Evolutionary conservation across 2,797 vertebrate species (phyloP).

Genomic region (Dallia pectoralis): DNA sequence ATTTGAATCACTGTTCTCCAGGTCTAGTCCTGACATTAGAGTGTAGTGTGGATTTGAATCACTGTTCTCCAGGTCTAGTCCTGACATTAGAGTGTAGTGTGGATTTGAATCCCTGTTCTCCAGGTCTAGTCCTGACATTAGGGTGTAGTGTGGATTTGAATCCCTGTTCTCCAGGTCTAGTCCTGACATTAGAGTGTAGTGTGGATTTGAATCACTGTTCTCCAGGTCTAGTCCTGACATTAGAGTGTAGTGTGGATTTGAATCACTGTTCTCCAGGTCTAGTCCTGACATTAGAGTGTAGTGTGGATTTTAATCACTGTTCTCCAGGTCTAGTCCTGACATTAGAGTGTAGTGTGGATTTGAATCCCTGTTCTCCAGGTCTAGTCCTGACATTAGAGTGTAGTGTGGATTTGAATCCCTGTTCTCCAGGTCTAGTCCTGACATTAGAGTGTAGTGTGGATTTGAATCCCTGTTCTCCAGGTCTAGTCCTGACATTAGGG

Average conservation of each 20-base stretch:
- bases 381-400: conserved; percentile 2
- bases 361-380: neutral
- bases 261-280: neutral
- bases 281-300: conserved; percentile 4
- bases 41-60: neutral
- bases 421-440: conserved; percentile 7
- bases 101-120: neutral
- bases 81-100: neutral
- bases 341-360: neutral
- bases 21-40: conserved; percentile 4
- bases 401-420: neutral
- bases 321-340: conserved; percentile 9
- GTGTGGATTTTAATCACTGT: neutral
- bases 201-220: neutral
- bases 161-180: neutral
- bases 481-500: conserved; percentile 1
- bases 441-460: neutral
- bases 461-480: conserved; percentile 2
- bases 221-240: conserved; percentile 9
- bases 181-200: neutral
- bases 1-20: neutral
- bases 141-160: neutral
- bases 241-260: neutral
- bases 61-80: conserved; percentile 2
- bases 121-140: conserved; percentile 8